These are phyloP conservation scores for Drosophila setifemur DNA, from an alignment of 1,140 invertebrate genomes.

Conservation along the genomic window DNA sequence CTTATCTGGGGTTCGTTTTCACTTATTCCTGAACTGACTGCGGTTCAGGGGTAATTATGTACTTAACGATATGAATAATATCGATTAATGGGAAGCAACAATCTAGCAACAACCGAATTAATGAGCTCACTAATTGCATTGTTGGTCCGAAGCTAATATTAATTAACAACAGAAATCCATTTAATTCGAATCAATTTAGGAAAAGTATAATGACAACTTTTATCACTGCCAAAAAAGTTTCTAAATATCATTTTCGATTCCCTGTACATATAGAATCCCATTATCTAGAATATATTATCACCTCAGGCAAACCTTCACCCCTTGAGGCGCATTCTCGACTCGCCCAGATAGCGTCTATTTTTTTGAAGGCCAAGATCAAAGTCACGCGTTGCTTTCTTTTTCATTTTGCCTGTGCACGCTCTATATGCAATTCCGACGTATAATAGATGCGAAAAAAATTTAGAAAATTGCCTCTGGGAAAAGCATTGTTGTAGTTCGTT, in stretches of 20 bases:
- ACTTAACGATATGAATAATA: slow-evolving; percentile 9
- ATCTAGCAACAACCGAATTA: not conserved
- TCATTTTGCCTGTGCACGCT: slow-evolving; percentile 12
- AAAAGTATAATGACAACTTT: not conserved
- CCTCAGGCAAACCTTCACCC: not conserved
- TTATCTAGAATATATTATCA: not conserved
- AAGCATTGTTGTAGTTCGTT: slow-evolving; percentile 10
- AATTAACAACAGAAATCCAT: not conserved
- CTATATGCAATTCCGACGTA: slow-evolving; percentile 33
- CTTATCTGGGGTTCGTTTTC: slow-evolving; percentile 1
- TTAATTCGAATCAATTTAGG: not conserved
- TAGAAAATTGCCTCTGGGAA: slow-evolving; percentile 36
- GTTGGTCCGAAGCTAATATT: not conserved
- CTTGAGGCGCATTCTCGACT: slow-evolving; percentile 1
- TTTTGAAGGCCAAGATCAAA: slow-evolving; percentile 78
- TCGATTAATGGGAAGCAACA: not conserved
- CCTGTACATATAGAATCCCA: not conserved
- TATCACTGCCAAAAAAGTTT: not conserved
- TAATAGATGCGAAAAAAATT: slow-evolving; percentile 12
- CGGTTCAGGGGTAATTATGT: not conserved
- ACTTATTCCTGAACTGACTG: not conserved
- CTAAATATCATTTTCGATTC: not conserved
- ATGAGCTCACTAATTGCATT: slow-evolving; percentile 1
- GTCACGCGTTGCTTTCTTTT: slow-evolving; percentile 53
- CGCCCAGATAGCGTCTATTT: slow-evolving; percentile 6